phyloP scores from a whole-genome alignment of 2,113 vertebrate genomes.

The Spilogale gracilis region DNA sequence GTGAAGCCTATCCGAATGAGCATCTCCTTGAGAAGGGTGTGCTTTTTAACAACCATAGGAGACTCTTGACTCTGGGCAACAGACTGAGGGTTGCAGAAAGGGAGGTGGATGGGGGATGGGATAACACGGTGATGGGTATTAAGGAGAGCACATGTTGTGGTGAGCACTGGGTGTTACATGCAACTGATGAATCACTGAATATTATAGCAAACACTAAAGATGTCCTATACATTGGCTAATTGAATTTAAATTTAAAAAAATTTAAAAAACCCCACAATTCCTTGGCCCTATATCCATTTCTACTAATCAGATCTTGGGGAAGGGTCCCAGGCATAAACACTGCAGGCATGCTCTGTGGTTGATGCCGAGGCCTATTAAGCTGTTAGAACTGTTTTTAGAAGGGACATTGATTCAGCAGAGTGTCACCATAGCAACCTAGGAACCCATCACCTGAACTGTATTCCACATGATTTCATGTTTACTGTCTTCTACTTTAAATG shows the following conservation, averaged over 20 bases:
- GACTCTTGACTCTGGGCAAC: background rate
- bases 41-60: background rate
- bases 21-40: background rate
- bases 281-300: background rate
- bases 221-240: background rate
- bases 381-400: conserved; percentile 24
- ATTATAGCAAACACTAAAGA: background rate
- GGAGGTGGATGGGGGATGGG: background rate
- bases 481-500: conserved; percentile 42
- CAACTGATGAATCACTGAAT: background rate
- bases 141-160: background rate
- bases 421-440: conserved; percentile 57
- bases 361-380: background rate
- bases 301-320: background rate
- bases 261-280: background rate
- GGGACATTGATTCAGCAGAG: conserved; percentile 1
- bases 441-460: conserved; percentile 35
- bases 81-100: background rate
- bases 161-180: background rate
- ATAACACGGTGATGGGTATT: background rate
- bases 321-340: background rate
- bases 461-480: conserved; percentile 40
- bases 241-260: background rate
- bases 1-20: background rate
- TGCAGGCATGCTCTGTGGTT: background rate